Evolutionary conservation across 1,140 invertebrate genomes (phyloP).

Genomic region (Micrasema longulum): DNA sequence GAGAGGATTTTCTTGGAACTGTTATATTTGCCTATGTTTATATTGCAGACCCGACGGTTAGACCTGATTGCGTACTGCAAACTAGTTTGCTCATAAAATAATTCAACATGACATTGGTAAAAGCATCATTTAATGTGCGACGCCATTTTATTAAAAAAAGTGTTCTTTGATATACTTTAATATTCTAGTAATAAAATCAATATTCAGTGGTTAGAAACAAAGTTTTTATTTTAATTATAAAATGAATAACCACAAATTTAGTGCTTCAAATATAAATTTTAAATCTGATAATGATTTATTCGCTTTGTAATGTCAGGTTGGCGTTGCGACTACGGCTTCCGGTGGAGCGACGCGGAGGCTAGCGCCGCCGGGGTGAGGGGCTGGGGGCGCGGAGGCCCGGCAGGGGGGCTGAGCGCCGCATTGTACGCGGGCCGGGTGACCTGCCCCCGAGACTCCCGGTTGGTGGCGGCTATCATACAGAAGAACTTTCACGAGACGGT

Average conservation of each 20-base stretch:
- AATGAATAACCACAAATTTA: too few relatives aligned
- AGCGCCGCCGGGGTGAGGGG: constrained; percentile 26
- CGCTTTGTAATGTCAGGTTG: constrained; percentile 44
- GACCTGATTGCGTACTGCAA: too few relatives aligned
- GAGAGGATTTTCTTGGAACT: too few relatives aligned
- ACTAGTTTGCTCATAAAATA: too few relatives aligned
- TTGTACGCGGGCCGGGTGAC: constrained; percentile 46
- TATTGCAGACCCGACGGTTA: too few relatives aligned
- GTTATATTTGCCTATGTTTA: too few relatives aligned
- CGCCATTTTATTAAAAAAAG: too few relatives aligned
- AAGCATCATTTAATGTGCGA: too few relatives aligned
- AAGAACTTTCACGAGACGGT: constrained; percentile 51
- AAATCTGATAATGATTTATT: neutral
- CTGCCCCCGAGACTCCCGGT: constrained; percentile 38
- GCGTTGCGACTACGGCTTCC: constrained; percentile 48
- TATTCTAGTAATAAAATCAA: neutral
- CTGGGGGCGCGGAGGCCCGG: constrained; percentile 12
- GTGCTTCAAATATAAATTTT: too few relatives aligned
- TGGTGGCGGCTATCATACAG: constrained; percentile 36
- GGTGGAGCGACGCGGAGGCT: constrained; percentile 49
- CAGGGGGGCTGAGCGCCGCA: constrained; percentile 37
- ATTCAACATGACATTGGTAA: too few relatives aligned
- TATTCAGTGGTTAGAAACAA: neutral
- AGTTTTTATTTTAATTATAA: too few relatives aligned
- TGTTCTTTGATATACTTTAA: too few relatives aligned